phyloP scores from a whole-genome alignment of 2,888 invertebrate genomes.

The Caenorhabditis sp. region DNA sequence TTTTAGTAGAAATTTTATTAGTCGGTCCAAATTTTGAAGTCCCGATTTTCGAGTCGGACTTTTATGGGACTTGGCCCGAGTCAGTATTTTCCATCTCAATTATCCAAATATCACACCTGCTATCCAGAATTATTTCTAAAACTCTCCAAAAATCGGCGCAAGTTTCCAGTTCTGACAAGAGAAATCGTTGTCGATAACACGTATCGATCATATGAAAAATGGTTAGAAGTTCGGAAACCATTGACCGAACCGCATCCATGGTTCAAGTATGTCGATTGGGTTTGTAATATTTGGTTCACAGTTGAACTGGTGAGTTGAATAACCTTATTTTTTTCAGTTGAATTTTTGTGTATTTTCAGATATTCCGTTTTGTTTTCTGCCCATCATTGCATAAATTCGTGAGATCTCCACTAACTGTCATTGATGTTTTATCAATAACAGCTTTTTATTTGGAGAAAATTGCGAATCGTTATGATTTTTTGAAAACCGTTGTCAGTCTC shows the following conservation, averaged over 20 bases:
- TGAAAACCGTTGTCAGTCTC: constrained; percentile 75
- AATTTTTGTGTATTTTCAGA: constrained; percentile 27
- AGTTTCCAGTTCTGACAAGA: constrained; percentile 47
- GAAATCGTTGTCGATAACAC: constrained; percentile 42
- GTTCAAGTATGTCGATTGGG: constrained; percentile 89
- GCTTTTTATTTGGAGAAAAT: constrained; percentile 85
- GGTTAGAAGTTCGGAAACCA: constrained; percentile 56
- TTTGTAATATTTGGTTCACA: constrained; percentile 95
- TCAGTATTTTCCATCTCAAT: too few relatives aligned
- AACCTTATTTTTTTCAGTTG: neutral
- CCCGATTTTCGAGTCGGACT: too few relatives aligned
- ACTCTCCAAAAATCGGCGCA: too few relatives aligned
- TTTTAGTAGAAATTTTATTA: too few relatives aligned
- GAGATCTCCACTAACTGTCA: constrained; percentile 92
- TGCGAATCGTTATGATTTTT: too few relatives aligned
- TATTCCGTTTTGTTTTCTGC: constrained; percentile 78
- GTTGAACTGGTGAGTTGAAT: constrained; percentile 80
- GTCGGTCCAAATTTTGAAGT: too few relatives aligned
- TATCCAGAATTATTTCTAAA: too few relatives aligned
- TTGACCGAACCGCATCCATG: constrained; percentile 72
- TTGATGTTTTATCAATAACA: constrained; percentile 97
- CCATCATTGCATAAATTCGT: constrained; percentile 82
- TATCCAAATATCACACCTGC: too few relatives aligned
- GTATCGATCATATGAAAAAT: constrained; percentile 33
- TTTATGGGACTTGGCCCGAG: too few relatives aligned